These are phyloP conservation scores for Latheticus oryzae DNA, from an alignment of 2,888 invertebrate genomes.

Conservation along the genomic window DNA sequence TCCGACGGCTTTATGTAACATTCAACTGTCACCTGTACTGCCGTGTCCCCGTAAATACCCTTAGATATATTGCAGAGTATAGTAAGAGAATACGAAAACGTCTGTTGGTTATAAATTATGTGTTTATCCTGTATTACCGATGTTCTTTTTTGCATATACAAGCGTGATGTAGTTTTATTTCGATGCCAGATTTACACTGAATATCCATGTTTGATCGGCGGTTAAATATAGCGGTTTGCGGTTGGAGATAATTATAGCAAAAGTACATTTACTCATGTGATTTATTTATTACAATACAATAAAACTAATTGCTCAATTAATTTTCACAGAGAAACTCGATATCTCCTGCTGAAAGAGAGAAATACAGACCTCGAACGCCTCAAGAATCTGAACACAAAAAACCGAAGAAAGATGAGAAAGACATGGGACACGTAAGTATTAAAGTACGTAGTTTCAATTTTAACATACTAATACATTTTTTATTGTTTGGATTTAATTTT, in stretches of 20 bases:
- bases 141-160: slow-evolving; percentile 48
- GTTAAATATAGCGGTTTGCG: too few species aligned
- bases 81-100: slow-evolving; percentile 46
- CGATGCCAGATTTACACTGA: slow-evolving; percentile 23
- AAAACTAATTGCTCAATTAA: slow-evolving; percentile 12
- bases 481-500: slow-evolving; percentile 1
- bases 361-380: slow-evolving; percentile 85
- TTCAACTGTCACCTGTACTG: slow-evolving; percentile 50
- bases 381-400: slow-evolving; percentile 78
- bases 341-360: slow-evolving; percentile 84
- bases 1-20: slow-evolving; percentile 46
- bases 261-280: too few species aligned
- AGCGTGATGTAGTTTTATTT: slow-evolving; percentile 43
- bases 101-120: slow-evolving; percentile 51
- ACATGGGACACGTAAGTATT: slow-evolving; percentile 81
- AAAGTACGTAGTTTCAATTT: slow-evolving; percentile 57
- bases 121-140: slow-evolving; percentile 50
- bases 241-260: too few species aligned
- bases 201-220: slow-evolving; percentile 15
- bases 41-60: slow-evolving; percentile 48
- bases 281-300: too few species aligned
- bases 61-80: slow-evolving; percentile 47
- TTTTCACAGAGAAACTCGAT: slow-evolving; percentile 79
- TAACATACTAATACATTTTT: slow-evolving; percentile 34
- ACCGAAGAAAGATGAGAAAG: slow-evolving; percentile 87